phyloP scores from a whole-genome alignment of 2,888 invertebrate genomes.

The Hypolimnas misippus region DNA sequence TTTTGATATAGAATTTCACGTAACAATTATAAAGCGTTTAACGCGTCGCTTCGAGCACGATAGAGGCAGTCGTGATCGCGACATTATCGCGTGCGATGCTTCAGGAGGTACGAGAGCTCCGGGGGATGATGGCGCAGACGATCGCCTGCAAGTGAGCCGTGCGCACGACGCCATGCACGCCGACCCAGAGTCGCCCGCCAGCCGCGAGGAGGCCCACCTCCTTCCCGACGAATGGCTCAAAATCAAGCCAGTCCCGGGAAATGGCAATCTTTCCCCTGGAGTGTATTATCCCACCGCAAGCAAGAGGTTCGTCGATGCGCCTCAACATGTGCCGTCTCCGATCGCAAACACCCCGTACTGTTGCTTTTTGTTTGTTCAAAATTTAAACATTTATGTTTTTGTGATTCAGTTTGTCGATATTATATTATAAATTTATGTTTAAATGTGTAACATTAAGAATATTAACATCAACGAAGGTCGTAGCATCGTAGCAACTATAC shows the following conservation, averaged over 20 bases:
- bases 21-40: slow-evolving; percentile 81
- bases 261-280: slow-evolving; percentile 79
- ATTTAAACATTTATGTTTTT: slow-evolving; percentile 45
- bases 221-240: slow-evolving; percentile 80
- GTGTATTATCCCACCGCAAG: slow-evolving; percentile 78
- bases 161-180: slow-evolving; percentile 71
- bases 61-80: slow-evolving; percentile 78
- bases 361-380: slow-evolving; percentile 67
- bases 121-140: slow-evolving; percentile 71
- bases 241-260: slow-evolving; percentile 69
- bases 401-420: slow-evolving; percentile 46
- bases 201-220: slow-evolving; percentile 78
- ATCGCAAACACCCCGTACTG: slow-evolving; percentile 69
- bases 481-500: slow-evolving; percentile 52
- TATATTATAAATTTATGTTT: slow-evolving; percentile 58
- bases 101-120: slow-evolving; percentile 70
- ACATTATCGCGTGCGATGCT: slow-evolving; percentile 81
- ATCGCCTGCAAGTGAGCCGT: slow-evolving; percentile 58
- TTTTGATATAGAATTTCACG: slow-evolving; percentile 78
- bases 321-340: slow-evolving; percentile 65
- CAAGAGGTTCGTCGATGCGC: slow-evolving; percentile 79
- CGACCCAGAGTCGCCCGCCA: slow-evolving; percentile 78
- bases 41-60: slow-evolving; percentile 68
- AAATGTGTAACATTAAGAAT: slow-evolving; percentile 62
- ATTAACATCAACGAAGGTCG: slow-evolving; percentile 77